A percentile compares a stretch with the other conserved stretches of the same genome.
phyloP scores from a whole-genome alignment of 1,140 invertebrate species.

The Asbolus verrucosus region DNA sequence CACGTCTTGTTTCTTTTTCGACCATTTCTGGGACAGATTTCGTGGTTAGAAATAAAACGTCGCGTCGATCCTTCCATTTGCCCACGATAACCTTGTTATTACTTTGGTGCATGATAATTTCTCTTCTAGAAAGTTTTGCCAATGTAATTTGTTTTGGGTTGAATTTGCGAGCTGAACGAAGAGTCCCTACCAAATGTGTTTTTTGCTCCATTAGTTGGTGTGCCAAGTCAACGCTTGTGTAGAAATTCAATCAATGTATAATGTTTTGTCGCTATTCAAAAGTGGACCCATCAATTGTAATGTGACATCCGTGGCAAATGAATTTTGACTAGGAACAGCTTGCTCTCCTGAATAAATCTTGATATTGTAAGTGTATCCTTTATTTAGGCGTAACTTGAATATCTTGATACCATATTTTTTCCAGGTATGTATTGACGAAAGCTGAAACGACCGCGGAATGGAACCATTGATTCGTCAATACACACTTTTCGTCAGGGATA shows the following conservation, averaged over 20 bases:
- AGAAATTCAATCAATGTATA: conserved; percentile 56
- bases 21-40: conserved; percentile 32
- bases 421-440: conserved; percentile 59
- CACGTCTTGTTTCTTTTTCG: no score
- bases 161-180: conserved; percentile 50
- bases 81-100: conserved; percentile 51
- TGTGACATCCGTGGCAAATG: no score
- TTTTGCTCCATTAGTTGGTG: no score
- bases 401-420: conserved; percentile 59
- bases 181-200: conserved; percentile 56
- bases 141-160: conserved; percentile 35
- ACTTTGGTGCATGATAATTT: conserved; percentile 51
- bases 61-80: conserved; percentile 32
- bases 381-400: conserved; percentile 54
- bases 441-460: conserved; percentile 59
- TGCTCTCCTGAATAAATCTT: conserved; percentile 35
- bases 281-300: conserved; percentile 48
- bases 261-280: conserved; percentile 43
- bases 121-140: conserved; percentile 31
- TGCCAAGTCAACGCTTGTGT: no score
- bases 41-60: conserved; percentile 40
- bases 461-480: conserved; percentile 63
- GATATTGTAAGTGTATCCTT: conserved; percentile 38
- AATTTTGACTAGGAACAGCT: no score
- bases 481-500: conserved; percentile 58